A percentile compares a stretch with the other conserved stretches of the same genome.
Conservation (phyloP, 2,113 vertebrate genomes). For the Tyrannus savana region DNA sequence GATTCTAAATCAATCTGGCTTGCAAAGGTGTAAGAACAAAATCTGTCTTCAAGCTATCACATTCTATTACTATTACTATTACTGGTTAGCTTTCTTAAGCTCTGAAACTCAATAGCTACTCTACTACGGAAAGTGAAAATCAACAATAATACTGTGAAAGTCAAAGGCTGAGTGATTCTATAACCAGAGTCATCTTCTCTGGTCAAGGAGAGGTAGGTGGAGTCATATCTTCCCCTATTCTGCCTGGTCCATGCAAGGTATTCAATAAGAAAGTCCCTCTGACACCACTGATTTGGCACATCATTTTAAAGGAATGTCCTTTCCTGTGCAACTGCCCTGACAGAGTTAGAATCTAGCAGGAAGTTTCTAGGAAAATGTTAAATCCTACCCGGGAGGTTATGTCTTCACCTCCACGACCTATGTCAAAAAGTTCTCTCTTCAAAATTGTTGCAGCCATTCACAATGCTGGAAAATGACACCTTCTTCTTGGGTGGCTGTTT, state of each 20-base stretch:
- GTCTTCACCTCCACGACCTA: neutral
- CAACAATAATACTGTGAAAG: neutral
- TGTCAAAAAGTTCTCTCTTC: neutral
- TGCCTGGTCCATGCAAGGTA: neutral
- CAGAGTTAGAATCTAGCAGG: neutral
- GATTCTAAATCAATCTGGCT: neutral
- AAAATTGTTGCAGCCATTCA: neutral
- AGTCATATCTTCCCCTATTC: neutral
- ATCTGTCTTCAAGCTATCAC: neutral
- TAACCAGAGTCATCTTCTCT: neutral
- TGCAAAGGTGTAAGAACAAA: neutral
- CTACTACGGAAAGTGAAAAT: neutral
- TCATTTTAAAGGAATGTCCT: neutral
- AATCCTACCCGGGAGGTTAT: neutral
- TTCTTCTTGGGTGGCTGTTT: neutral
- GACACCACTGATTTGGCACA: neutral
- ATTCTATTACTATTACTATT: neutral
- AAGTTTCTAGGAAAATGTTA: neutral
- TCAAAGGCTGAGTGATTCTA: neutral
- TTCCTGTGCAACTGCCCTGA: neutral
- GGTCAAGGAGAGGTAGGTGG: neutral
- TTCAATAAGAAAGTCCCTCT: neutral
- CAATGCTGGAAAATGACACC: neutral
- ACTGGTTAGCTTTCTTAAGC: neutral
- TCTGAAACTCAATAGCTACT: neutral